phyloP scores from a whole-genome alignment of 2,797 vertebrate genomes.

The Gambusia yucatana region DNA sequence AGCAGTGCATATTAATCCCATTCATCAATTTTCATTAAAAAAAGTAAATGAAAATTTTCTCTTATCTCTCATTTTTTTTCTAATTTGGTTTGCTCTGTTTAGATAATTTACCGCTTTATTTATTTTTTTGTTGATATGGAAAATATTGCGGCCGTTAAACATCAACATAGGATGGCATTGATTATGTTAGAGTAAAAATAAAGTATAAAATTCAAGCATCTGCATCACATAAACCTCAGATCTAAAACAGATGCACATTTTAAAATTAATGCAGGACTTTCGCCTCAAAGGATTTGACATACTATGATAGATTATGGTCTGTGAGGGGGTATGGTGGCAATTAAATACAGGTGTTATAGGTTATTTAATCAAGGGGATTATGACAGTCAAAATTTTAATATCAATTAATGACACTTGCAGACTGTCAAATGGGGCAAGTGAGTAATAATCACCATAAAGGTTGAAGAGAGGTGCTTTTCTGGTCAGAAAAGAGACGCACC shows the following conservation, averaged over 20 bases:
- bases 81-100: neutral
- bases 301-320: slow-evolving; percentile 4
- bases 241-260: neutral
- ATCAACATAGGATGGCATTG: neutral
- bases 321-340: neutral
- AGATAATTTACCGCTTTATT: neutral
- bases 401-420: slow-evolving; percentile 20
- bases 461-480: slow-evolving; percentile 25
- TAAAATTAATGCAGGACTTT: neutral
- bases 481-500: slow-evolving; percentile 20
- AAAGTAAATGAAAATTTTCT: neutral
- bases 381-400: slow-evolving; percentile 36
- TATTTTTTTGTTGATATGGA: too few species aligned
- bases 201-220: neutral
- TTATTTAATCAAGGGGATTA: slow-evolving; percentile 25
- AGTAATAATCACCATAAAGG: slow-evolving; percentile 37
- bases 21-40: neutral
- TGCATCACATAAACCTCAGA: neutral
- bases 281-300: neutral
- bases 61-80: neutral
- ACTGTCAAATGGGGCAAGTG: slow-evolving; percentile 17
- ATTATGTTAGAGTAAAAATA: neutral
- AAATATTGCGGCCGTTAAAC: neutral
- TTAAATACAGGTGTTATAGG: slow-evolving; percentile 5
- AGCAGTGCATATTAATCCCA: neutral